These are phyloP conservation scores for Penaeus japonicus DNA, from an alignment of 1,140 invertebrate species.

Conservation along the genomic window DNA sequence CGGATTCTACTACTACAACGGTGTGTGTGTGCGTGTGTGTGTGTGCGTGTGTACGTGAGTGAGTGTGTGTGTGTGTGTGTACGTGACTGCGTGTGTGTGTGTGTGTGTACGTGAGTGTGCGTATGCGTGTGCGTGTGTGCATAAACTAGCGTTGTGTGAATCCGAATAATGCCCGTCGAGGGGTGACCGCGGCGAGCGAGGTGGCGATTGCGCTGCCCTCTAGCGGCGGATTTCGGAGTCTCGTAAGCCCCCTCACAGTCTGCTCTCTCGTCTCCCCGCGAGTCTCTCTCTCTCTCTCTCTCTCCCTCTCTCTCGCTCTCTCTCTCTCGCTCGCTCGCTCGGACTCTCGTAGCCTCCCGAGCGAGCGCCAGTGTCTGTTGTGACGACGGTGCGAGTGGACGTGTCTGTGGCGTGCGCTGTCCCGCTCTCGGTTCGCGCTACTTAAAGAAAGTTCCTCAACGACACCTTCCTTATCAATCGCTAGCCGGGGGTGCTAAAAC, in stretches of 20 bases:
- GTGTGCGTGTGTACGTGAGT: no score
- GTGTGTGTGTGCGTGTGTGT: no score
- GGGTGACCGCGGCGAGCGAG: no score
- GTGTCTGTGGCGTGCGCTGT: not conserved
- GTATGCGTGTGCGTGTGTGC: no score
- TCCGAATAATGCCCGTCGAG: no score
- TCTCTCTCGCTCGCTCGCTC: not conserved
- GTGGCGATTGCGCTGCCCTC: no score
- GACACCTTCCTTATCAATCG: not conserved
- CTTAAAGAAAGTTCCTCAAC: not conserved
- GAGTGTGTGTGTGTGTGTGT: no score
- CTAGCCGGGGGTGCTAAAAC: no score
- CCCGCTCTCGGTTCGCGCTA: not conserved
- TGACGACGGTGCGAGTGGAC: constrained; percentile 11
- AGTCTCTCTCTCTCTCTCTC: not conserved
- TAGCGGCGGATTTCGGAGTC: not conserved
- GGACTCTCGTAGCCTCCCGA: not conserved
- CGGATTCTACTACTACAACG: no score
- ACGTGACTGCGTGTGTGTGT: no score
- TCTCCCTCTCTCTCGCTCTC: not conserved
- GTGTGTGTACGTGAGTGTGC: no score
- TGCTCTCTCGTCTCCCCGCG: not conserved
- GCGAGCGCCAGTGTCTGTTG: not conserved
- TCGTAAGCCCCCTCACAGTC: not conserved
- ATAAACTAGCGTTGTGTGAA: no score